Evolutionary conservation across 2,113 vertebrate species (phyloP).

Genomic region (Etheostoma cragini): DNA sequence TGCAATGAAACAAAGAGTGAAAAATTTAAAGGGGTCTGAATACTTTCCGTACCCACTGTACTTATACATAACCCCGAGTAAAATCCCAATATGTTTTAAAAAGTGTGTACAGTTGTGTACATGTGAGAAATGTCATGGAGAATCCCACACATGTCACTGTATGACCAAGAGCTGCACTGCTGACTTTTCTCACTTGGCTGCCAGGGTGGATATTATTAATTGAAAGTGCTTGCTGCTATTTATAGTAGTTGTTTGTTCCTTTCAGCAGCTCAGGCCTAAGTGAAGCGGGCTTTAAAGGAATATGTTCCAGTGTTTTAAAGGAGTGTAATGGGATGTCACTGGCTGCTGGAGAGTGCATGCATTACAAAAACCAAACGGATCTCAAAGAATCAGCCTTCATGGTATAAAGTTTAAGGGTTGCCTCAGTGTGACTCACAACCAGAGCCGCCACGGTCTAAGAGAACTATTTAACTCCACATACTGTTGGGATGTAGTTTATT

Average conservation of each 20-base stretch:
- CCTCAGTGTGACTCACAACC: slow-evolving; percentile 50
- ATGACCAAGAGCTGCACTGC: slow-evolving; percentile 25
- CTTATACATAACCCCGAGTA: too few species aligned
- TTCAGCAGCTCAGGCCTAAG: slow-evolving; percentile 41
- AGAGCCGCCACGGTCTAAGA: too few species aligned
- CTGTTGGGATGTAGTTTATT: too few species aligned
- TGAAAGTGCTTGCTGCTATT: slow-evolving; percentile 66
- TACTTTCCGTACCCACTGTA: too few species aligned
- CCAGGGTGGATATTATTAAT: slow-evolving; percentile 63
- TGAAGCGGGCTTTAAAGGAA: slow-evolving; percentile 24
- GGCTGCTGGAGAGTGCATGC: neutral
- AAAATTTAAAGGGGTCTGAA: too few species aligned
- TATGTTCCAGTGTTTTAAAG: neutral
- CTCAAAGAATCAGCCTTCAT: neutral
- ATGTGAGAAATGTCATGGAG: slow-evolving; percentile 5
- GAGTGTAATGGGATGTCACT: neutral
- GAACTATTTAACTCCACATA: too few species aligned
- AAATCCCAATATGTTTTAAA: neutral
- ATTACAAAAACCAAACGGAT: neutral
- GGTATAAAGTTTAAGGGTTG: slow-evolving; percentile 1
- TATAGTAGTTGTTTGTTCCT: slow-evolving; percentile 69
- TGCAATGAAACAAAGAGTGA: too few species aligned
- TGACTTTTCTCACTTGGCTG: slow-evolving; percentile 37
- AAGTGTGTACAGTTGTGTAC: neutral
- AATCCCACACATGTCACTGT: slow-evolving; percentile 6